Evolutionary conservation across 2,113 vertebrate genomes (phyloP).

Genomic region (Clupea harengus): DNA sequence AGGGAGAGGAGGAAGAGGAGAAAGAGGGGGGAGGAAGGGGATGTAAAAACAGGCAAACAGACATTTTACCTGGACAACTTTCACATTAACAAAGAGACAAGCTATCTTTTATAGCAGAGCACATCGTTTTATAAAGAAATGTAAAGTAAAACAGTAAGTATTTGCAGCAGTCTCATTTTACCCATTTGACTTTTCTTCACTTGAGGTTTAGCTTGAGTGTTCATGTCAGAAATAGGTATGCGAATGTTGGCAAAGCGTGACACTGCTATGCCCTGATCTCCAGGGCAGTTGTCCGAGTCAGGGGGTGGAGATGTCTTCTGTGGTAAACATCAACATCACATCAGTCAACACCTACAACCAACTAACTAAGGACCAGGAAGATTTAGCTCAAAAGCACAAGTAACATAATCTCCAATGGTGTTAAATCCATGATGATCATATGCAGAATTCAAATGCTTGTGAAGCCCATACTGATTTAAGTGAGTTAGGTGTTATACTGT

Average conservation of each 20-base stretch:
- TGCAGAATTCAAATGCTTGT: not conserved
- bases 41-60: not conserved
- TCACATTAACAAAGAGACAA: too few relatives aligned
- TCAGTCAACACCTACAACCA: not conserved
- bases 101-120: too few relatives aligned
- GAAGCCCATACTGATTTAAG: not conserved
- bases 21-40: not conserved
- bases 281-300: not conserved
- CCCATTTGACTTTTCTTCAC: not conserved
- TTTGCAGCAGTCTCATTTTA: not conserved
- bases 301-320: not conserved
- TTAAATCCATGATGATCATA: not conserved
- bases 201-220: not conserved
- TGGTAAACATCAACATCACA: not conserved
- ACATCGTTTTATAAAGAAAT: not conserved
- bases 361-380: too few relatives aligned
- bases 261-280: not conserved
- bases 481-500: not conserved
- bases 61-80: not conserved
- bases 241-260: not conserved
- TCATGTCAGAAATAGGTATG: not conserved
- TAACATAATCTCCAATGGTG: not conserved
- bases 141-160: not conserved
- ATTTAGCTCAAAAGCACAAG: too few relatives aligned
- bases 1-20: not conserved